phyloP scores from a whole-genome alignment of 1,140 invertebrate genomes.

The Drosophila dunni region DNA sequence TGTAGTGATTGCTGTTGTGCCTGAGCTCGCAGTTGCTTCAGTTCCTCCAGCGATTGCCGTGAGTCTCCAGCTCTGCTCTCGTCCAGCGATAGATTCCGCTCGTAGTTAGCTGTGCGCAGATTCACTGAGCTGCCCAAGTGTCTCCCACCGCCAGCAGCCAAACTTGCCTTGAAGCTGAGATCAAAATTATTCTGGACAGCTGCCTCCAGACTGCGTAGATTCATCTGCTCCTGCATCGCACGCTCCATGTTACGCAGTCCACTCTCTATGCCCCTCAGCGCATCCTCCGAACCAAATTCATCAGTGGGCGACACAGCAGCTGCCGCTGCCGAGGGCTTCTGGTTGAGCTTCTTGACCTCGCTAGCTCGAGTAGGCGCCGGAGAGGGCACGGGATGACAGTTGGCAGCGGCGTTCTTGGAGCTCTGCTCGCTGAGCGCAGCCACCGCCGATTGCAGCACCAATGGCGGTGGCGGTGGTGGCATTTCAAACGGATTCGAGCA shows the following conservation, averaged over 20 bases:
- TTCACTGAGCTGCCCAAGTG: conserved; percentile 74
- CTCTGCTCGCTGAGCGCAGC: conserved; percentile 68
- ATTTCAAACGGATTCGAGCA: conserved; percentile 81
- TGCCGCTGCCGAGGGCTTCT: conserved; percentile 19
- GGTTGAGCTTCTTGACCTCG: conserved; percentile 72
- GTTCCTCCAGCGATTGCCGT: conserved; percentile 76
- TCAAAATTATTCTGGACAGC: conserved; percentile 80
- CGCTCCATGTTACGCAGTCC: conserved; percentile 84
- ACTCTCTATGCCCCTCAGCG: conserved; percentile 81
- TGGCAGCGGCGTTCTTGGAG: conserved; percentile 55
- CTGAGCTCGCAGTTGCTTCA: conserved; percentile 78
- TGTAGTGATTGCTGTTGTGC: conserved; percentile 71
- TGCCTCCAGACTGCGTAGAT: conserved; percentile 75
- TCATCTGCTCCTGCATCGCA: conserved; percentile 85
- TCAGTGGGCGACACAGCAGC: conserved; percentile 71
- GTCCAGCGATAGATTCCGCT: conserved; percentile 74
- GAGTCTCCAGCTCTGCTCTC: conserved; percentile 70
- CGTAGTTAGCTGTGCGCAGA: conserved; percentile 65
- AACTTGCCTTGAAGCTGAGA: conserved; percentile 76
- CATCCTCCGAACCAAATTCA: conserved; percentile 84
- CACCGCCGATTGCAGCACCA: conserved; percentile 66
- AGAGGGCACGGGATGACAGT: conserved; percentile 63
- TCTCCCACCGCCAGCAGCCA: conserved; percentile 57
- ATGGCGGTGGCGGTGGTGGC: conserved; percentile 67
- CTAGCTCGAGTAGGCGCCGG: conserved; percentile 75